Evolutionary conservation across 2,797 vertebrate genomes (phyloP), one percentile per base, ranked within the genome.

Genomic region (Salmo trutta): DNA sequence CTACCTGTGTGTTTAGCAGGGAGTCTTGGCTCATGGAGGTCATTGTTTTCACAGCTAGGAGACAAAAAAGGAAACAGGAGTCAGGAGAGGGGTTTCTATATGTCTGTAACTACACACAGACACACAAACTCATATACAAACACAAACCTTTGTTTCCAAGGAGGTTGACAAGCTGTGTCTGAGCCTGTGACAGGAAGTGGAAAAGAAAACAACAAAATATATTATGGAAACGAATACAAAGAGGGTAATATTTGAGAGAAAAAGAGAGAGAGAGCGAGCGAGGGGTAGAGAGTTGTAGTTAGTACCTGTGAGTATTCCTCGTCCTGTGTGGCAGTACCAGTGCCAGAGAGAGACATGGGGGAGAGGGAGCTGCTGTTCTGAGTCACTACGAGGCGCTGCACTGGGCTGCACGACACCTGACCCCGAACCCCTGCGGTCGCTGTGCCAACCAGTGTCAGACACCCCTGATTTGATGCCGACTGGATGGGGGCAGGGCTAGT

Each of bases 311-410:
- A 88, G 93, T 86, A 91, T 79, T 88, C 83, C 92, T 91, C 0
- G 90, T 80, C 90, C 75, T 88, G 87, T 14, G 76, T 88, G 72
- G 82, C 76, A 47, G 41, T 47, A 47, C 41, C 41, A 17, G 76
- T 56, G n/a, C 54, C 54, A 59, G 54, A n/a, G 19, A 59, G 16
- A 59, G 54, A 75, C 80, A 91, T 68, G 73, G 90, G 87, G 3
- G 91, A 93, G 77, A 92, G 73, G 74, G 92, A 87, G 82, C 94
- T 93, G 88, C 90, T 86, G 78, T 95, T 93, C 82, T 96, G 96
- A 78, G 92, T 93, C 77, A 93, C 94, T 81, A 95, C 93, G 88
- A 97, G 96, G 92, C 95, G 96, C 92, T 98, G 96, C 0, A 96
- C 95, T 0, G 92, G 90, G 12, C 93, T 95, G 65, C 92, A 86